A percentile compares a stretch with the other conserved stretches of the same genome.
phyloP scores from a whole-genome alignment of 2,888 invertebrate genomes.

The Cantharis rufa region DNA sequence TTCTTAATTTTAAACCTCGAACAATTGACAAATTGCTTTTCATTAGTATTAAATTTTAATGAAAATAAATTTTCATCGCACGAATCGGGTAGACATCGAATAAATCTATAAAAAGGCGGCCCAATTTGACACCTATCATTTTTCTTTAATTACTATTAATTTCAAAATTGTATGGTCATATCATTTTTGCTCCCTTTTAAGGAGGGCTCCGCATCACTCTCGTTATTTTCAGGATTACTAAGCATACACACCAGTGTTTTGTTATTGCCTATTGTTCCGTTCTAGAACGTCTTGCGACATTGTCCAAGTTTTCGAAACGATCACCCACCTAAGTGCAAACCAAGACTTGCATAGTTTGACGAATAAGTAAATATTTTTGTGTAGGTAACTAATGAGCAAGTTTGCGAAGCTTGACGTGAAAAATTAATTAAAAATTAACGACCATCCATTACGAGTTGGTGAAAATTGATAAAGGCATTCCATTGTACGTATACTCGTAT shows the following conservation, averaged over 20 bases:
- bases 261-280: too few relatives aligned
- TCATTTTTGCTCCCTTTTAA: too few relatives aligned
- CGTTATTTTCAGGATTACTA: too few relatives aligned
- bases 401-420: conserved; percentile 2
- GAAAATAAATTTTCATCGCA: background rate
- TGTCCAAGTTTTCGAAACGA: too few relatives aligned
- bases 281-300: too few relatives aligned
- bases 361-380: background rate
- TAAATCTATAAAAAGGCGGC: background rate
- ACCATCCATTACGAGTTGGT: background rate
- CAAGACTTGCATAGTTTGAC: too few relatives aligned
- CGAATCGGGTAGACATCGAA: background rate
- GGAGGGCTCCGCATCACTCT: too few relatives aligned
- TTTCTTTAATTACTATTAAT: background rate
- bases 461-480: conserved; percentile 5
- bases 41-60: background rate
- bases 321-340: too few relatives aligned
- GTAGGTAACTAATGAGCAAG: conserved; percentile 13
- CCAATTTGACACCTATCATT: background rate
- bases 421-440: conserved; percentile 10
- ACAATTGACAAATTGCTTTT: background rate
- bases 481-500: background rate
- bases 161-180: too few relatives aligned
- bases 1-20: background rate
- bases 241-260: too few relatives aligned